These are phyloP conservation scores for Papilio gigon DNA, from an alignment of 2,888 invertebrate species.

Conservation along the genomic window DNA sequence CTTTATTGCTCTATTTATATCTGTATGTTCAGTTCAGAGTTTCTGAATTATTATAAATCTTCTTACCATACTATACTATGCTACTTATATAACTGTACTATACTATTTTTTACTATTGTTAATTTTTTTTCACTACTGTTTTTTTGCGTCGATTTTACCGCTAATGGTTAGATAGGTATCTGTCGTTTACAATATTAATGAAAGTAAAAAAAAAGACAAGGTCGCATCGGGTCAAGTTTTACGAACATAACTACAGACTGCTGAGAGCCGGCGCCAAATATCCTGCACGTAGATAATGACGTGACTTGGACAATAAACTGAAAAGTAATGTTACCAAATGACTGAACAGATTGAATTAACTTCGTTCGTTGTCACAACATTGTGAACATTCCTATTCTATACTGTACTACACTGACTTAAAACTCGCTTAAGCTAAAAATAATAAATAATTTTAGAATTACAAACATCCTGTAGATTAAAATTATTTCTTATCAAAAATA, in stretches of 20 bases:
- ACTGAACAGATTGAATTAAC: constrained; percentile 15
- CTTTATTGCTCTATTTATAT: too few species aligned
- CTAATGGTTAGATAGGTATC: constrained; percentile 30
- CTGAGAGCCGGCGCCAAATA: constrained; percentile 34
- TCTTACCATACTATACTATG: too few species aligned
- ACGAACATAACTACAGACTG: constrained; percentile 40
- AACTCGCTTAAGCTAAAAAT: not conserved
- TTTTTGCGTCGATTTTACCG: too few species aligned
- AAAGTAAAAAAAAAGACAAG: constrained; percentile 41
- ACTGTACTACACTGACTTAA: too few species aligned
- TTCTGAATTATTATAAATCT: too few species aligned
- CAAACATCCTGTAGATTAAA: not conserved
- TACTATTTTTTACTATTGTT: too few species aligned
- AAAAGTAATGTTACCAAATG: constrained; percentile 23
- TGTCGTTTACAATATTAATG: constrained; percentile 37
- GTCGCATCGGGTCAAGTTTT: constrained; percentile 40
- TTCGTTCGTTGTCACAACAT: not conserved
- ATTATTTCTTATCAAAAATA: not conserved
- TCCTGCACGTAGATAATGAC: constrained; percentile 35
- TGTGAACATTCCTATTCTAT: not conserved
- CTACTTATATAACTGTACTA: too few species aligned
- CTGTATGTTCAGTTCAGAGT: too few species aligned
- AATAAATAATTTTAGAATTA: not conserved
- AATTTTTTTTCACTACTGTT: too few species aligned
- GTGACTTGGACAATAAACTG: constrained; percentile 32